A percentile compares a stretch with the other conserved stretches of the same genome.
These are phyloP conservation scores for Hormiphora californensis DNA, from an alignment of 37 sponge, comb jelly and placozoan genomes.

Conservation along the genomic window DNA sequence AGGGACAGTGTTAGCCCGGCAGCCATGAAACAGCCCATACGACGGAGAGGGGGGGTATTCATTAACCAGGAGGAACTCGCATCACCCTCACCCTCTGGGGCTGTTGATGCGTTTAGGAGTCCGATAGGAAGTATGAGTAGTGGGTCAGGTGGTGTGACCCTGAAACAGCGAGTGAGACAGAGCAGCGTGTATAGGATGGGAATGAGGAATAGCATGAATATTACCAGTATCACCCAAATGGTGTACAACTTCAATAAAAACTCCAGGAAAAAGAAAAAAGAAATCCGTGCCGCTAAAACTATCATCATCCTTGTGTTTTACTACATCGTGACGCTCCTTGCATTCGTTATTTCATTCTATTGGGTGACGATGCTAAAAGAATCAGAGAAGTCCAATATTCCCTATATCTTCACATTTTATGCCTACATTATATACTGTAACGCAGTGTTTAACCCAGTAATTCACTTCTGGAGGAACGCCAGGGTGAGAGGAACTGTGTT, in stretches of 20 bases:
- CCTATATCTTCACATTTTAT: conserved; percentile 45
- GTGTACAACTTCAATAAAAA: conserved; percentile 48
- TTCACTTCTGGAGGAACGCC: conserved; percentile 48
- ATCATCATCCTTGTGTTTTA: conserved; percentile 44
- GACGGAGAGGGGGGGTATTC: background rate
- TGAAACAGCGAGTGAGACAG: background rate
- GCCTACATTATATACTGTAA: conserved; percentile 30
- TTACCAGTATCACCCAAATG: conserved; percentile 8
- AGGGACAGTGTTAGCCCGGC: background rate
- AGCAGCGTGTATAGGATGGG: background rate
- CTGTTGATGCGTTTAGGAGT: no score
- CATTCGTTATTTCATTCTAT: conserved; percentile 1
- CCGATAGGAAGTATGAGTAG: no score
- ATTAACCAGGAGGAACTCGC: background rate
- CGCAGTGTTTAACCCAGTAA: conserved; percentile 39
- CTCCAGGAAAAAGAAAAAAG: conserved; percentile 32
- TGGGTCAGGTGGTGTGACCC: no score
- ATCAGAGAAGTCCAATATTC: background rate
- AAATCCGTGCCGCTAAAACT: conserved; percentile 43
- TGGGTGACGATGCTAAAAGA: conserved; percentile 17
- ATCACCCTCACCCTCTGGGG: background rate
- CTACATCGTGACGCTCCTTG: conserved; percentile 12
- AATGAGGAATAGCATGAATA: conserved; percentile 12
- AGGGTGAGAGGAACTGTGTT: conserved; percentile 2
- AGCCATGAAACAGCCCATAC: background rate